A percentile compares a stretch with the other conserved stretches of the same genome.
Evolutionary conservation across 2,888 invertebrate genomes (phyloP).

Genomic region (Lordiphosa andalusiaca): DNA sequence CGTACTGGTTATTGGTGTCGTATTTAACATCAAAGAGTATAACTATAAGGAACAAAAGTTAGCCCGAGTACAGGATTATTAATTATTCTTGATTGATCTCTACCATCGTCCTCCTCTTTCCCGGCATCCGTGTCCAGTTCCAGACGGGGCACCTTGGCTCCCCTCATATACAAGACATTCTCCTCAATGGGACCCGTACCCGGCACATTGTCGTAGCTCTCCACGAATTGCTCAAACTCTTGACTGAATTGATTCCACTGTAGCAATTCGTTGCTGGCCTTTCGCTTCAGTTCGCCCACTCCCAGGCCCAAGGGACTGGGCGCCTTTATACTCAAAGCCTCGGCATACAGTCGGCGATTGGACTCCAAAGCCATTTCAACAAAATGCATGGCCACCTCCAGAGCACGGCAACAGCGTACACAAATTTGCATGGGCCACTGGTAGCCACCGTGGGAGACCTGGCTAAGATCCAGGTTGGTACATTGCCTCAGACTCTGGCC

Average conservation of each 20-base stretch:
- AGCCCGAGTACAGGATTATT: background rate
- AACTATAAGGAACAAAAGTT: constrained; percentile 23
- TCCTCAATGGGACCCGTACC: constrained; percentile 63
- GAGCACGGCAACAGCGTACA: constrained; percentile 69
- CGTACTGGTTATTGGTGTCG: constrained; percentile 60
- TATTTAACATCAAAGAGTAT: constrained; percentile 67
- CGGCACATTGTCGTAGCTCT: constrained; percentile 49
- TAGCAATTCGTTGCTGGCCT: constrained; percentile 56
- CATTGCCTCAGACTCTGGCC: constrained; percentile 56
- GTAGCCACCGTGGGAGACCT: constrained; percentile 39
- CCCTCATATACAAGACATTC: constrained; percentile 66
- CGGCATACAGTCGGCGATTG: constrained; percentile 48
- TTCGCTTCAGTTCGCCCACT: constrained; percentile 56
- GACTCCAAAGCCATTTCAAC: constrained; percentile 59
- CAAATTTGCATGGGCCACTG: constrained; percentile 69
- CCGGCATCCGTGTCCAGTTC: constrained; percentile 50
- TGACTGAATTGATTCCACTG: constrained; percentile 67
- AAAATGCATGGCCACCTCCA: constrained; percentile 72
- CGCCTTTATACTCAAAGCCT: constrained; percentile 45
- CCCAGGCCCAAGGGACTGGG: constrained; percentile 6
- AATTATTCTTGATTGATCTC: background rate
- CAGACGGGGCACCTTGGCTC: constrained; percentile 56
- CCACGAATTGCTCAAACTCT: constrained; percentile 63
- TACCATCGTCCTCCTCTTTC: constrained; percentile 61
- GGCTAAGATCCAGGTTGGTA: constrained; percentile 37